Percentiles rank a stretch among this genome's conserved stretches.
phyloP scores from a whole-genome alignment of 2,797 vertebrate species.

The Fistularia commersonii region DNA sequence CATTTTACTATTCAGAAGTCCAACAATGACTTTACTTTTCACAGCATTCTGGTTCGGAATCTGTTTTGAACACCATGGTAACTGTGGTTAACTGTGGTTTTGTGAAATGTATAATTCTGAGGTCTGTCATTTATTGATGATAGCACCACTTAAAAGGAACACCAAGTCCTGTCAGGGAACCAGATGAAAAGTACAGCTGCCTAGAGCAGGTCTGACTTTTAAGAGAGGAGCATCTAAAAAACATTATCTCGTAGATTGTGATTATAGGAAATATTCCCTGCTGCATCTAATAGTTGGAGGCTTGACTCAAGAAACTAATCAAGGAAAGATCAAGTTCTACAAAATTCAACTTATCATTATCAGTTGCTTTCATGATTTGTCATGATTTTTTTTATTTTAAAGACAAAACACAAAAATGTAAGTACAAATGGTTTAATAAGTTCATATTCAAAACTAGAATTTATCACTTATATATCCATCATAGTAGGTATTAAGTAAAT shows the following conservation, averaged over 20 bases:
- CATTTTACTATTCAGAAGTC: slow-evolving; percentile 1
- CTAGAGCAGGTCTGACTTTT: slow-evolving; percentile 20
- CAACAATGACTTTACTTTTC: slow-evolving; percentile 7
- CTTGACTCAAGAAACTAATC: slow-evolving; percentile 9
- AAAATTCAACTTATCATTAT: no score
- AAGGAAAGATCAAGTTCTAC: slow-evolving; percentile 1
- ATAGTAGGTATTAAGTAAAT: background rate
- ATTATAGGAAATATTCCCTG: slow-evolving; percentile 5
- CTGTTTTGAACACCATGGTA: slow-evolving; percentile 15
- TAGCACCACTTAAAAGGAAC: slow-evolving; percentile 18
- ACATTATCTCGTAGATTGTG: slow-evolving; percentile 14
- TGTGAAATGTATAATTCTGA: slow-evolving; percentile 7
- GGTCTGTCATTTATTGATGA: slow-evolving; percentile 38
- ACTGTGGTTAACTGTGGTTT: slow-evolving; percentile 12
- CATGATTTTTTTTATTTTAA: no score
- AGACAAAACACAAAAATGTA: no score
- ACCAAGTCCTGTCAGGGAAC: slow-evolving; percentile 13
- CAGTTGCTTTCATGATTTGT: no score
- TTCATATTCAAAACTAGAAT: no score
- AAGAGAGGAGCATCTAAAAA: slow-evolving; percentile 24
- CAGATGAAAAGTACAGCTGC: slow-evolving; percentile 28
- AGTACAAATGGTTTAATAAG: no score
- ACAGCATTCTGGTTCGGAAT: background rate
- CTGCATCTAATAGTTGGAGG: background rate
- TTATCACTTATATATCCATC: no score